phyloP scores from a whole-genome alignment of 37 sponge, comb jelly and placozoan species.

The Ephydatia muelleri region DNA sequence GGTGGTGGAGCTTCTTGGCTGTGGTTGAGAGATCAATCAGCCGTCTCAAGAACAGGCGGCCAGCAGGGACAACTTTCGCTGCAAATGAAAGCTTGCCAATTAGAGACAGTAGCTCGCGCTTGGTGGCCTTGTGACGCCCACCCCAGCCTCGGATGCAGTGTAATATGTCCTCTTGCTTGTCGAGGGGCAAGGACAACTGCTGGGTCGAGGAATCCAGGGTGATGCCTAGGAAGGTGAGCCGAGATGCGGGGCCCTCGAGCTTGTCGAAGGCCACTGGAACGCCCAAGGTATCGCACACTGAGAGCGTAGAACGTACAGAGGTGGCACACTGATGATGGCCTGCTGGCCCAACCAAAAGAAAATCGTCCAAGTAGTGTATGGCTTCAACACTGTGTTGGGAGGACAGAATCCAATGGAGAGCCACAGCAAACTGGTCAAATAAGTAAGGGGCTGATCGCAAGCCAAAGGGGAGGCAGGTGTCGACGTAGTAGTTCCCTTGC shows the following conservation, averaged over 20 bases:
- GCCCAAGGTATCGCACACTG: conserved; percentile 18
- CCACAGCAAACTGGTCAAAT: conserved; percentile 47
- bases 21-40: conserved; percentile 27
- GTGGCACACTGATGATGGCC: neutral
- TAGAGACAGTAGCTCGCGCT: conserved; percentile 36
- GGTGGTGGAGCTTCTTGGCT: conserved; percentile 9
- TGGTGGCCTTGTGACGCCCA: conserved; percentile 4
- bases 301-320: neutral
- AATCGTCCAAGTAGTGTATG: conserved; percentile 54
- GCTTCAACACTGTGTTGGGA: conserved; percentile 4
- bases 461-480: conserved; percentile 50
- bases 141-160: conserved; percentile 17
- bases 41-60: conserved; percentile 26
- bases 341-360: conserved; percentile 22
- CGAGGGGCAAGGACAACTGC: conserved; percentile 8
- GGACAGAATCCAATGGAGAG: conserved; percentile 34
- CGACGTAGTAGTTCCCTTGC: conserved; percentile 24
- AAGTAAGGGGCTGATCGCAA: conserved; percentile 40
- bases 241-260: neutral
- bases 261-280: conserved; percentile 28
- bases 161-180: conserved; percentile 13
- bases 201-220: conserved; percentile 17
- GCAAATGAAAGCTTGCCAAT: conserved; percentile 36
- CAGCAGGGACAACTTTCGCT: conserved; percentile 31
- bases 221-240: conserved; percentile 34